Evolutionary conservation across 2,888 invertebrate species (phyloP).

Genomic region (Acleris sparsana): DNA sequence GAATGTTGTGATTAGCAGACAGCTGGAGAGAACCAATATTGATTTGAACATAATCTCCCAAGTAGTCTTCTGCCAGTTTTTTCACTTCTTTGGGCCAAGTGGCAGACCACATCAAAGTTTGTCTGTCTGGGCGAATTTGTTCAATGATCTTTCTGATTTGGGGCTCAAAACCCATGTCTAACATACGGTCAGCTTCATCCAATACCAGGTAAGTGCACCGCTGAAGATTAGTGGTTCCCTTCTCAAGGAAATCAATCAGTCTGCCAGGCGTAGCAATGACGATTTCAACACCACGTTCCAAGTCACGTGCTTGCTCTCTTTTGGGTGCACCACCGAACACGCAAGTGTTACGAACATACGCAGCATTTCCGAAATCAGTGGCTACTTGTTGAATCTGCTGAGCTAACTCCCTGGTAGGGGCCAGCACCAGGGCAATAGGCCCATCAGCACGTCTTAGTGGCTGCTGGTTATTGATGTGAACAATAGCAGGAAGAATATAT

Average conservation of each 20-base stretch:
- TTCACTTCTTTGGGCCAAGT: conserved; percentile 99
- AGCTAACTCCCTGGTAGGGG: conserved; percentile 90
- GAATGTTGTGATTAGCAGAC: conserved; percentile 95
- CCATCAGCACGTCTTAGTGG: conserved; percentile 91
- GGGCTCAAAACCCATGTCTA: conserved; percentile 99
- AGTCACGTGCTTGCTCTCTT: conserved; percentile 87
- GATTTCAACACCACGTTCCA: conserved; percentile 92
- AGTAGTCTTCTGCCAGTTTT: conserved; percentile 95
- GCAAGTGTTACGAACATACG: conserved; percentile 91
- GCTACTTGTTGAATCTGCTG: conserved; percentile 93
- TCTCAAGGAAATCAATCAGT: conserved; percentile 92
- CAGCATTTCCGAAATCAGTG: conserved; percentile 89
- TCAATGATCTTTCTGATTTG: conserved; percentile 97
- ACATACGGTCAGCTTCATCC: conserved; percentile 97
- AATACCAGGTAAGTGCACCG: conserved; percentile 93
- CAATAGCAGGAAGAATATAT: conserved; percentile 92
- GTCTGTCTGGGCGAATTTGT: conserved; percentile 96
- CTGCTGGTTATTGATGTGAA: conserved; percentile 93
- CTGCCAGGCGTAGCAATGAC: conserved; percentile 96
- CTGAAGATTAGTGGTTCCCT: conserved; percentile 88
- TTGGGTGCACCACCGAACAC: conserved; percentile 97
- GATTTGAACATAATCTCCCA: conserved; percentile 94
- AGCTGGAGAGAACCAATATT: conserved; percentile 95
- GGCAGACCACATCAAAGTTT: conserved; percentile 99
- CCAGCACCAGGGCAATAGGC: conserved; percentile 91